phyloP scores from a whole-genome alignment of 2,797 vertebrate genomes.

The Falco novaeseelandiae region DNA sequence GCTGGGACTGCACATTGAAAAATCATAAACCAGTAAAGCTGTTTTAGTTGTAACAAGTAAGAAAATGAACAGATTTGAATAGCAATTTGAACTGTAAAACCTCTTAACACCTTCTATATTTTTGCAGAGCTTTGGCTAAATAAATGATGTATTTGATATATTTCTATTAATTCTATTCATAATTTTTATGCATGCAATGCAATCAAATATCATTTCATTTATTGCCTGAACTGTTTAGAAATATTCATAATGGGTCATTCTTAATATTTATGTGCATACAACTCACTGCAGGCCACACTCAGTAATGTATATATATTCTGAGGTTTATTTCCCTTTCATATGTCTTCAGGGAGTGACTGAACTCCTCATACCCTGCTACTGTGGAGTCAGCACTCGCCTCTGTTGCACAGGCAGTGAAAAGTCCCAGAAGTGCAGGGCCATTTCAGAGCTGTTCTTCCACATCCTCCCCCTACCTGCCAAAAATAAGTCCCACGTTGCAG shows the following conservation, averaged over 20 bases:
- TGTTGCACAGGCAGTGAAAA: not conserved
- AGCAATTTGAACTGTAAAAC: not conserved
- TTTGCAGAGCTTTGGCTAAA: not conserved
- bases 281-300: not conserved
- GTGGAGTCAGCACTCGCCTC: not conserved
- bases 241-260: not conserved
- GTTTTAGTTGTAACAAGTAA: not conserved
- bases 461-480: not conserved
- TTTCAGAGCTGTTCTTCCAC: not conserved
- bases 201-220: not conserved
- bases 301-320: not conserved
- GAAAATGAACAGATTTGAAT: not conserved
- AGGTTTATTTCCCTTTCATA: not conserved
- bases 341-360: not conserved
- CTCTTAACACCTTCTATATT: not conserved
- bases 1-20: not conserved
- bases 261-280: not conserved
- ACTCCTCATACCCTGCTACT: not conserved
- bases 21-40: not conserved
- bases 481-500: not conserved
- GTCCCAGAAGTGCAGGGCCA: not conserved
- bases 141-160: not conserved
- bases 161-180: not conserved
- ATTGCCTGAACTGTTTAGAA: not conserved
- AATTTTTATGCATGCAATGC: not conserved